Conservation (phyloP, 2,888 invertebrate species). For the Sepioteuthis lessoniana region DNA sequence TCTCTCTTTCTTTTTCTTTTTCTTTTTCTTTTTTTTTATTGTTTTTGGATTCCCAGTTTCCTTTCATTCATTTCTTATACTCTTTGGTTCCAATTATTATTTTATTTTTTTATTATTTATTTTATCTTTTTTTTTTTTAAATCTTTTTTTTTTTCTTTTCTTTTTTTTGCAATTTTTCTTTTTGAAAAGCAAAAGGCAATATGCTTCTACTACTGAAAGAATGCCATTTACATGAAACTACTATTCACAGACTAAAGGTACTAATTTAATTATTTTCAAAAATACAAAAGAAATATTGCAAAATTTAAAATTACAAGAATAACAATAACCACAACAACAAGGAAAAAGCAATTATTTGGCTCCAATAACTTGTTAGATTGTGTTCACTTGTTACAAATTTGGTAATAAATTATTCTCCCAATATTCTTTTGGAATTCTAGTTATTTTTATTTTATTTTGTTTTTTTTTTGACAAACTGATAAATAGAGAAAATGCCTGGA, state of each 20-base stretch:
- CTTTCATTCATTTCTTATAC: background rate
- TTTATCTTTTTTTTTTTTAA: background rate
- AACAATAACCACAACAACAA: background rate
- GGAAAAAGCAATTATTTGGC: background rate
- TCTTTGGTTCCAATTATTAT: background rate
- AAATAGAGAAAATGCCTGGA: too few species aligned
- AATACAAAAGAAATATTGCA: background rate
- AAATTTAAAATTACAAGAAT: background rate
- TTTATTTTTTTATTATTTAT: background rate
- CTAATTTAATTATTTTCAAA: background rate
- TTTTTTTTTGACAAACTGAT: too few species aligned
- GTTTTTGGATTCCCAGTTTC: background rate
- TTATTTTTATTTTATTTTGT: too few species aligned
- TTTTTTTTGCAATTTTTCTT: background rate
- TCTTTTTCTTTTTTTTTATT: background rate
- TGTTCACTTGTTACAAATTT: conserved; percentile 33
- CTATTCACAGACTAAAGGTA: background rate
- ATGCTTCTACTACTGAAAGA: conserved; percentile 23
- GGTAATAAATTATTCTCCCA: conserved; percentile 33
- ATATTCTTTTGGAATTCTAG: background rate
- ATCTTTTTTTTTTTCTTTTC: background rate
- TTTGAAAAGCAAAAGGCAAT: background rate
- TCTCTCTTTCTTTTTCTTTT: background rate
- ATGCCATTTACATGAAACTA: background rate
- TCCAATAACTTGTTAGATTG: background rate